Evolutionary conservation across 1,140 invertebrate species (phyloP).

Genomic region (Grapholita molesta): DNA sequence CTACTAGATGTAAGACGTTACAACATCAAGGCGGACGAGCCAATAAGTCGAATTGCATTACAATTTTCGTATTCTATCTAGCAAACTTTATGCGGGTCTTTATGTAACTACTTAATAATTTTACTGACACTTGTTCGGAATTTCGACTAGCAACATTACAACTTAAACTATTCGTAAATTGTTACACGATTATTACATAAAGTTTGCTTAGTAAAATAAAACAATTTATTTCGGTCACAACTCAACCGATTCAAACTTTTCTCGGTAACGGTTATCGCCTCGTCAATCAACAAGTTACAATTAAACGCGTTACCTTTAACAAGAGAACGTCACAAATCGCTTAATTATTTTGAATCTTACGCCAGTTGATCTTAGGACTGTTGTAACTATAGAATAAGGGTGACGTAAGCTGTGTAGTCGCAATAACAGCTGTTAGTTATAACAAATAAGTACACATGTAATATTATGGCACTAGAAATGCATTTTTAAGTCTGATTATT

Average conservation of each 20-base stretch:
- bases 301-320: not conserved
- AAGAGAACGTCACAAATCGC: not conserved
- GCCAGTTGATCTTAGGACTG: not conserved
- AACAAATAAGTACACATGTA: conserved; percentile 39
- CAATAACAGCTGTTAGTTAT: not conserved
- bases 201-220: no score
- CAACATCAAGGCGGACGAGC: no score
- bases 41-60: no score
- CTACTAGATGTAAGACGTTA: no score
- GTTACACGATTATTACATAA: no score
- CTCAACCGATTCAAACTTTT: not conserved
- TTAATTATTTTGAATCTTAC: not conserved
- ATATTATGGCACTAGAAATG: conserved; percentile 59
- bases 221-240: no score
- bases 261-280: not conserved
- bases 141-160: no score
- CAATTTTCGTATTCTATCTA: no score
- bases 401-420: not conserved
- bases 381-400: not conserved
- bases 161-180: no score
- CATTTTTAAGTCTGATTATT: conserved; percentile 32
- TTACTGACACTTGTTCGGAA: no score
- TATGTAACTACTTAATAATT: no score
- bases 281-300: not conserved
- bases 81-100: no score